Evolutionary conservation across 2,113 vertebrate species (phyloP).

Genomic region (Pseudorhombus dupliciocellatus): DNA sequence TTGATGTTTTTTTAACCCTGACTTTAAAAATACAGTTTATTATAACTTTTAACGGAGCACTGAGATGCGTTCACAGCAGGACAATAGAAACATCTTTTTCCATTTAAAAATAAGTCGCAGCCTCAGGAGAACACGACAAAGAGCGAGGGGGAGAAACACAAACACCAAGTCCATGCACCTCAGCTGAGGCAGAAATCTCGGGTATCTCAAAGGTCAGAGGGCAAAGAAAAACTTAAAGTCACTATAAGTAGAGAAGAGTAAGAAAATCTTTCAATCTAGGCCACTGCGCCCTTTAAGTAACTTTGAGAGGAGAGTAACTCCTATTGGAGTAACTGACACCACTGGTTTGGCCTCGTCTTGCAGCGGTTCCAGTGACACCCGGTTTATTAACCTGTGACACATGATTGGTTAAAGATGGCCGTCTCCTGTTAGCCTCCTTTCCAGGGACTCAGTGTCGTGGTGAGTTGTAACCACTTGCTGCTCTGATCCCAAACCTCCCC

Average conservation of each 20-base stretch:
- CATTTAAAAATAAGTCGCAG: neutral
- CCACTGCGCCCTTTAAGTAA: neutral
- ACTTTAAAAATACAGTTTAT: neutral
- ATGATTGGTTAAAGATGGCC: constrained; percentile 74
- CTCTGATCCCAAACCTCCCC: constrained; percentile 58
- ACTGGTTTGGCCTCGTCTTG: constrained; percentile 20
- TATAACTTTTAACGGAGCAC: neutral
- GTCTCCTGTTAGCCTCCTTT: constrained; percentile 35
- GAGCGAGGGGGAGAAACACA: neutral
- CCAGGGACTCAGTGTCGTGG: constrained; percentile 47
- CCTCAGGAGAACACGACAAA: neutral
- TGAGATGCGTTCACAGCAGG: neutral
- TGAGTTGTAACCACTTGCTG: constrained; percentile 41
- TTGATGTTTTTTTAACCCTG: no score
- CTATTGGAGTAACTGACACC: neutral
- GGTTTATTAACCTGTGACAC: constrained; percentile 69
- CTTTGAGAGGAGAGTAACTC: neutral
- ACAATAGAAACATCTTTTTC: neutral
- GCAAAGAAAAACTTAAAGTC: neutral
- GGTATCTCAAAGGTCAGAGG: neutral
- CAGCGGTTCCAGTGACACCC: constrained; percentile 43
- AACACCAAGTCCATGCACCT: neutral
- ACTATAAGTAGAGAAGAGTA: neutral
- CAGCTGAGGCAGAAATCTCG: neutral
- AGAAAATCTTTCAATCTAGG: neutral